Evolutionary conservation across 2,888 invertebrate genomes (phyloP).

Genomic region (Cybosia mesomella): DNA sequence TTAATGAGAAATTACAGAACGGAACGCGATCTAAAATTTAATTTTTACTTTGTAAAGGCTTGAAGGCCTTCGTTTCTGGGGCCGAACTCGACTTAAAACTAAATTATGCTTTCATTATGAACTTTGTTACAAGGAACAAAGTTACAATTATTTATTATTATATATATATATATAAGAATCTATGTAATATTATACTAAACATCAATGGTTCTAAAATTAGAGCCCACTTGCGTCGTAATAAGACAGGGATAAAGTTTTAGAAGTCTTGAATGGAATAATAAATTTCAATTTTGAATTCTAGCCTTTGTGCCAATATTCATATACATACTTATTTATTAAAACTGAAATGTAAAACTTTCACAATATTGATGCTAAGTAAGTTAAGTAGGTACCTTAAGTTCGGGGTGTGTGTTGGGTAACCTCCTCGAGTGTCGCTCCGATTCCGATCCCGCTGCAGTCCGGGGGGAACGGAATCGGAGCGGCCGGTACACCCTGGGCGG

Average conservation of each 20-base stretch:
- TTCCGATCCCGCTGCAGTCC: no score
- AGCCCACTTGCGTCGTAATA: not conserved
- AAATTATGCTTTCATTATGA: conserved; percentile 60
- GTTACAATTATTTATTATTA: conserved; percentile 48
- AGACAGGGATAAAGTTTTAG: conserved; percentile 9
- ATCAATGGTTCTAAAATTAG: conserved; percentile 14
- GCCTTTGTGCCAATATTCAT: not conserved
- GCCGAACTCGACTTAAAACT: conserved; percentile 57
- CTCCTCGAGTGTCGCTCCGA: no score
- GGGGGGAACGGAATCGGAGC: no score
- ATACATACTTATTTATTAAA: not conserved
- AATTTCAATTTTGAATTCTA: conserved; percentile 3
- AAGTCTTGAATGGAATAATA: conserved; percentile 5
- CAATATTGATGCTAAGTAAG: not conserved
- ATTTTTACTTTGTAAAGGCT: conserved; percentile 65
- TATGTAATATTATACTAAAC: conserved; percentile 22
- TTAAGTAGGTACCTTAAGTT: not conserved
- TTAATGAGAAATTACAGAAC: conserved; percentile 59
- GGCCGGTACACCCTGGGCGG: no score
- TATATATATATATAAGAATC: conserved; percentile 37
- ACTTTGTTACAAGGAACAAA: conserved; percentile 49
- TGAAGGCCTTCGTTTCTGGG: conserved; percentile 58
- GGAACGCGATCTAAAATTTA: conserved; percentile 59
- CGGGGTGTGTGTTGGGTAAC: no score
- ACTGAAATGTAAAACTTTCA: not conserved